Evolutionary conservation across 2,888 invertebrate species (phyloP).

Genomic region (Noctua comes): DNA sequence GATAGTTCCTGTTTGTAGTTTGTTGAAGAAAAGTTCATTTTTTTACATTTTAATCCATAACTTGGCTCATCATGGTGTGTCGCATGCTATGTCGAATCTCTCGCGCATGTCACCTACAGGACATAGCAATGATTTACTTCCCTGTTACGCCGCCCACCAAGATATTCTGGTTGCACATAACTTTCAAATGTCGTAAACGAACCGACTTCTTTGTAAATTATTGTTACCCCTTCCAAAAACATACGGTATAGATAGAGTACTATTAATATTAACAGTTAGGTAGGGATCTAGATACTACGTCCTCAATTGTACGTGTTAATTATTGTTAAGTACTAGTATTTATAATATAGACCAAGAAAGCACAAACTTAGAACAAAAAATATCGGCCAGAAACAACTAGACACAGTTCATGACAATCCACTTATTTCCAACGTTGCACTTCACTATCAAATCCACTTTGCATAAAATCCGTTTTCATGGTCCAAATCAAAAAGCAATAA

Average conservation of each 20-base stretch:
- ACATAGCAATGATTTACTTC: not conserved
- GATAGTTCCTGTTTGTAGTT: not conserved
- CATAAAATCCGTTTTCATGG: conserved; percentile 27
- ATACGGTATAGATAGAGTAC: not conserved
- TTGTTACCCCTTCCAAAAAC: not conserved
- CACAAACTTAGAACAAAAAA: conserved; percentile 24
- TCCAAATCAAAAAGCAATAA: conserved; percentile 20
- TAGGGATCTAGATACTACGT: not conserved
- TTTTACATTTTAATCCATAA: not conserved
- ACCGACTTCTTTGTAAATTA: not conserved
- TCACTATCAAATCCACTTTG: conserved; percentile 32
- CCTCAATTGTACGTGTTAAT: not conserved
- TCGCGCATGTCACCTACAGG: not conserved
- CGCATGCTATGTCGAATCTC: not conserved
- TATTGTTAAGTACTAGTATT: not conserved
- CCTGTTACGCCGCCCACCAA: not conserved
- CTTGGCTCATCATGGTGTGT: no score
- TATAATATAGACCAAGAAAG: not conserved
- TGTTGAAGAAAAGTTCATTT: not conserved
- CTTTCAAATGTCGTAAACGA: conserved; percentile 1
- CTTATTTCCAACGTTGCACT: conserved; percentile 24
- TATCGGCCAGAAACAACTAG: conserved; percentile 73
- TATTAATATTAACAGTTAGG: conserved; percentile 8
- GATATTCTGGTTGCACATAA: not conserved
- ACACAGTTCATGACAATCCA: conserved; percentile 20